These are phyloP conservation scores for Aplocera efformata DNA, from an alignment of 2,888 invertebrate species.

Conservation along the genomic window DNA sequence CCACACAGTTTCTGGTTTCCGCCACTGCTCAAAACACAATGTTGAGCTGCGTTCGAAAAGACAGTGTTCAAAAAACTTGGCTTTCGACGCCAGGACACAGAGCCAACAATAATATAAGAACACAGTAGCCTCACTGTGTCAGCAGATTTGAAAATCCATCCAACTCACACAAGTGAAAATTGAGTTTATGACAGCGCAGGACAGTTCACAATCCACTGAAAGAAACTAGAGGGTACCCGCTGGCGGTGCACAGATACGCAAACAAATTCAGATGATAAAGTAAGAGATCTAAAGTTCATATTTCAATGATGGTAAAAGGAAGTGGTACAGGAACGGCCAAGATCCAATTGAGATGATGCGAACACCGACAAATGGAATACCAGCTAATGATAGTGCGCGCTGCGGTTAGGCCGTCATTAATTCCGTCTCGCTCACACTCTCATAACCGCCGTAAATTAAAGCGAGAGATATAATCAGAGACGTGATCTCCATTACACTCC, in stretches of 20 bases:
- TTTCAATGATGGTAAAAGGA: too few relatives aligned
- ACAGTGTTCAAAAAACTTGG: constrained; percentile 22
- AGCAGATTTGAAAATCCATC: too few relatives aligned
- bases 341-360: constrained; percentile 23
- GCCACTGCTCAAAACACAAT: constrained; percentile 35
- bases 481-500: constrained; percentile 76
- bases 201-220: too few relatives aligned
- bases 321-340: background rate
- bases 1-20: constrained; percentile 52
- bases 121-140: constrained; percentile 7
- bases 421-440: constrained; percentile 62
- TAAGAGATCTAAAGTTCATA: too few relatives aligned
- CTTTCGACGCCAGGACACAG: constrained; percentile 47
- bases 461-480: constrained; percentile 62
- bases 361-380: constrained; percentile 56
- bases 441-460: constrained; percentile 53
- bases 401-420: constrained; percentile 74
- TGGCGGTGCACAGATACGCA: too few relatives aligned
- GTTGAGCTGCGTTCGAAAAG: constrained; percentile 4
- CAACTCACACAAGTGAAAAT: too few relatives aligned
- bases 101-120: background rate
- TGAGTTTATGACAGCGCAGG: too few relatives aligned
- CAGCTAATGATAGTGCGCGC: constrained; percentile 67
- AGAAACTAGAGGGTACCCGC: too few relatives aligned
- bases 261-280: too few relatives aligned